These are phyloP conservation scores for Orgyia antiqua DNA, from an alignment of 2,888 invertebrate species.

Conservation along the genomic window DNA sequence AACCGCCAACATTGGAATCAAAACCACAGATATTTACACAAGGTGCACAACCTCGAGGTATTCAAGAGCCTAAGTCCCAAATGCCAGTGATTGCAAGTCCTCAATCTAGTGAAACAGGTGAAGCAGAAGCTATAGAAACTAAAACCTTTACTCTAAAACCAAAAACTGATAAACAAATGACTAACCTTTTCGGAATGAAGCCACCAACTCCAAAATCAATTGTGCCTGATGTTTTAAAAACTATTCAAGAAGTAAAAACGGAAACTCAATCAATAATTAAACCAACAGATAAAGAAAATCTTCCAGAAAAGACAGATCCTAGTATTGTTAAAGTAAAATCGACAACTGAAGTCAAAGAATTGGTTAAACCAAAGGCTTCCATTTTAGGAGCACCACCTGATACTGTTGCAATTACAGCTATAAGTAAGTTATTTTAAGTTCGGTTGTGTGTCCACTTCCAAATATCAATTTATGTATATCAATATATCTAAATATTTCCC, in stretches of 20 bases:
- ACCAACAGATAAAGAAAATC: conserved; percentile 43
- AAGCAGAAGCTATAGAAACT: conserved; percentile 34
- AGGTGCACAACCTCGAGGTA: conserved; percentile 4
- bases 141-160: conserved; percentile 27
- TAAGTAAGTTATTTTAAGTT: too few species aligned
- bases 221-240: conserved; percentile 44
- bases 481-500: background rate
- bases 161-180: conserved; percentile 42
- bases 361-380: conserved; percentile 35
- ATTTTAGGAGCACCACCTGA: conserved; percentile 18
- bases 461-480: background rate
- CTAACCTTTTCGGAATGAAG: conserved; percentile 47
- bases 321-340: conserved; percentile 17
- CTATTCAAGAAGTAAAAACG: conserved; percentile 29
- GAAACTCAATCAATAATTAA: conserved; percentile 32
- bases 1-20: conserved; percentile 4
- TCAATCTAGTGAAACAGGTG: conserved; percentile 58
- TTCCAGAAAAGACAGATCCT: conserved; percentile 33
- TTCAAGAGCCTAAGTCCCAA: conserved; percentile 15
- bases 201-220: conserved; percentile 30
- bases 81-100: conserved; percentile 17
- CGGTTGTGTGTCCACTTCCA: background rate
- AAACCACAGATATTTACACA: conserved; percentile 8
- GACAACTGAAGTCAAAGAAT: conserved; percentile 32
- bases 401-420: conserved; percentile 20